Base-by-base conservation (phyloP, 2,888 invertebrate species). In the Zootermopsis nevadensis region DNA sequence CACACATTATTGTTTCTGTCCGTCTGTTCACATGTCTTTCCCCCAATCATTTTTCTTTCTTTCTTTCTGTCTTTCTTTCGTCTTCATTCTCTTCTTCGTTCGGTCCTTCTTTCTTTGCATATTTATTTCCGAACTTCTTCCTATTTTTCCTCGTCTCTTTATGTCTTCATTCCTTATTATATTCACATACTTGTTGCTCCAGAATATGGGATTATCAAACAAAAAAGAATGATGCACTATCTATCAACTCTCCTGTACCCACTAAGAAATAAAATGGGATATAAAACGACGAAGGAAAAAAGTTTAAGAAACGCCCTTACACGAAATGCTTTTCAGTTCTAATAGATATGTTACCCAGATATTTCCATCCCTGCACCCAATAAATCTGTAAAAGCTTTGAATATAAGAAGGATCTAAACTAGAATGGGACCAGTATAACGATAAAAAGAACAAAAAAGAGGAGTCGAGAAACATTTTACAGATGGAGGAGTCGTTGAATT, bases 361-460 rank as follows among this genome's bases (percentile, higher is more conserved):
- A 60, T 79, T 60, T 27, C 30, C 48, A 30, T 55, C 55, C 55
- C 53, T 66, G 35, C 35, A 79, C 35, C 31, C 38, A 55, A 79
- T 79, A 79, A 79, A 79, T 79, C 79, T 79, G 79, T 79, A 60
- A 79, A 60, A 2, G 42, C 74, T 74, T 74, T 74, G 74, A 74
- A 74, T 74, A 74, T 74, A 38, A 38, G 74, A 74, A 74, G 74
- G 74, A 74, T 35, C 74, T 74, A 33, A 74, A 74, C 74, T 30
- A 74, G 74, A 74, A 74, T 4, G n/a, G 74, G 74, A 38, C 74
- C 74, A 38, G 38, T 38, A 38, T 74, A 74, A 74, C 2, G 60
- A 8, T 24, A n/a, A 22, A 33, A 33, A 33, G 12, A n/a, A 7
- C 2, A 22, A 31, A 10, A 22, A 30, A 69, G 7, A 69, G 31